Percentiles rank a stretch among this genome's conserved stretches.
Conservation (phyloP, 2,113 vertebrate species). For the Nematolebias whitei region DNA sequence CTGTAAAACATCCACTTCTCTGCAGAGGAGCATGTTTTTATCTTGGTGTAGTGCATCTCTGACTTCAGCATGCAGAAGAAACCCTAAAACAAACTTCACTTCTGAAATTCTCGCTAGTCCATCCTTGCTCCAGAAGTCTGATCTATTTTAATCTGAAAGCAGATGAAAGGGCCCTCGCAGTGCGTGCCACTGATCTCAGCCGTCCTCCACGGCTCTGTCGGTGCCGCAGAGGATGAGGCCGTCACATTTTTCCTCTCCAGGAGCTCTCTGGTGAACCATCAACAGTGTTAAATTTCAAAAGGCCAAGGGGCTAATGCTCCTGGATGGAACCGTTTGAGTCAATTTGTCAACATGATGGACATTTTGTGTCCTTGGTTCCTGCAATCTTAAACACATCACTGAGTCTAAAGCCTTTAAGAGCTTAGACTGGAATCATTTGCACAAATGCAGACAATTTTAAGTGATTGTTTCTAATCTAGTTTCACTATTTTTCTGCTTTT, state of each 20-base stretch:
- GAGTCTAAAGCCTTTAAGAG: conserved; percentile 2
- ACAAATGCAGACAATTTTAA: background rate
- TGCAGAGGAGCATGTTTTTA: conserved; percentile 38
- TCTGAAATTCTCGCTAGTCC: too few relatives aligned
- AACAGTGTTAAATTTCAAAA: conserved; percentile 73
- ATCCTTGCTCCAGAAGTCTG: too few relatives aligned
- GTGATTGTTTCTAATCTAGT: background rate
- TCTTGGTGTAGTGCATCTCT: background rate
- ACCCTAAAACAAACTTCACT: background rate
- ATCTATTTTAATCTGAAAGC: background rate
- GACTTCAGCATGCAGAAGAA: too few relatives aligned
- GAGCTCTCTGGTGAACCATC: conserved; percentile 51
- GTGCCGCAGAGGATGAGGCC: conserved; percentile 36
- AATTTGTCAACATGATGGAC: conserved; percentile 70
- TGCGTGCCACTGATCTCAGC: background rate
- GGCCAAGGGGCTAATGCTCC: conserved; percentile 35
- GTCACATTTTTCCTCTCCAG: conserved; percentile 79
- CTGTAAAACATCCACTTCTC: conserved; percentile 46
- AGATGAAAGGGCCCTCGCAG: conserved; percentile 10
- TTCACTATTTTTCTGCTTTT: too few relatives aligned
- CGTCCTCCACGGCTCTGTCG: conserved; percentile 35
- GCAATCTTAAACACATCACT: conserved; percentile 33
- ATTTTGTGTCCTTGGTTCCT: conserved; percentile 31
- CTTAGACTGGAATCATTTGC: background rate
- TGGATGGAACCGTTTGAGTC: conserved; percentile 57